These are phyloP conservation scores for Rhynchotus rufescens DNA, from an alignment of 2,797 vertebrate species.

Conservation along the genomic window DNA sequence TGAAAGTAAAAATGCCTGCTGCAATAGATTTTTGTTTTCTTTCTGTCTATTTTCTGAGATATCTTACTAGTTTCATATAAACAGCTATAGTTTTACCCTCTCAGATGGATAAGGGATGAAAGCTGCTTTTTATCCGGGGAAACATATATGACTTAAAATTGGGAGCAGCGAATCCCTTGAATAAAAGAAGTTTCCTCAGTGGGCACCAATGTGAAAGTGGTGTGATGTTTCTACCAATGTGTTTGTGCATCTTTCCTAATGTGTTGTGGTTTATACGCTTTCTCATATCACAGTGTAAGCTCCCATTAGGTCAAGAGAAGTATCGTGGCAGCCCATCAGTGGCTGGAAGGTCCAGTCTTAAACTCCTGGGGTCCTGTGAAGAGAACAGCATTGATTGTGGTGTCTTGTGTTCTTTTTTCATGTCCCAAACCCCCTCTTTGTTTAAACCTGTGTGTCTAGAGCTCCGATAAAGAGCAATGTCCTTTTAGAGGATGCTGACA, in stretches of 20 bases:
- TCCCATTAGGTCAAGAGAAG: neutral
- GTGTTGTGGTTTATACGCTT: constrained; percentile 41
- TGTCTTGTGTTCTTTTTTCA: neutral
- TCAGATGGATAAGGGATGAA: neutral
- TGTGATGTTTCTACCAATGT: constrained; percentile 6
- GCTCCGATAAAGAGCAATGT: neutral
- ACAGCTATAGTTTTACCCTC: neutral
- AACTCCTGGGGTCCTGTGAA: neutral
- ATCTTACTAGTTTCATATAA: neutral
- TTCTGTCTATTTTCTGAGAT: neutral
- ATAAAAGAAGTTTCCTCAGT: constrained; percentile 16
- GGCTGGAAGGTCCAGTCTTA: neutral
- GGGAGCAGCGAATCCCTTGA: neutral
- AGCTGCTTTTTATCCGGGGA: neutral
- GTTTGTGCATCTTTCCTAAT: constrained; percentile 49
- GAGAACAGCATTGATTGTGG: neutral
- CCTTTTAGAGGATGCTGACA: neutral
- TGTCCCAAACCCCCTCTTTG: neutral
- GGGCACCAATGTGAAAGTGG: neutral
- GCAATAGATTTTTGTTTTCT: neutral
- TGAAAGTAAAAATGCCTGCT: neutral
- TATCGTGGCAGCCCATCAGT: neutral
- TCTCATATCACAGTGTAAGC: neutral
- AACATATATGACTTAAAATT: neutral
- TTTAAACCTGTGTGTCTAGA: neutral